phyloP scores from a whole-genome alignment of 1,140 invertebrate species.

The Sweltsa coloradensis region DNA sequence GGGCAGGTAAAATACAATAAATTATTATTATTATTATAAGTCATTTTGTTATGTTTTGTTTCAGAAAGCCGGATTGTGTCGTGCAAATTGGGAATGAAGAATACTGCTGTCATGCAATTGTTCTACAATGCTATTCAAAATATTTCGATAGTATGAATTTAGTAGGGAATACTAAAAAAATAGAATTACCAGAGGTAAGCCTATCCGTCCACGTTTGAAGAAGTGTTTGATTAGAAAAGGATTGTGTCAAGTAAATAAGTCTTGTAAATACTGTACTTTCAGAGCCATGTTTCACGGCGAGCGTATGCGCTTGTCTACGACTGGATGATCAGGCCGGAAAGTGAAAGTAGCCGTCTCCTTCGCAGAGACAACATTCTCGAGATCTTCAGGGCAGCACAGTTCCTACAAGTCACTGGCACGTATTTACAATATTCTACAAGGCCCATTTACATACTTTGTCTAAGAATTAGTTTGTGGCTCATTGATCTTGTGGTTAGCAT shows the following conservation, averaged over 20 bases:
- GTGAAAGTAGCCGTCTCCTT: slow-evolving; percentile 41
- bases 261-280: too few species aligned
- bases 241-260: too few species aligned
- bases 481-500: too few species aligned
- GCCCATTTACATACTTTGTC: too few species aligned
- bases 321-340: slow-evolving; percentile 53
- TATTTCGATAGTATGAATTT: slow-evolving; percentile 37
- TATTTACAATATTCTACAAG: slow-evolving; percentile 15
- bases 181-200: slow-evolving; percentile 37
- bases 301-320: slow-evolving; percentile 57
- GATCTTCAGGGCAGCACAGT: slow-evolving; percentile 50
- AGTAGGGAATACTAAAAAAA: too few species aligned
- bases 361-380: slow-evolving; percentile 52
- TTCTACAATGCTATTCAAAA: slow-evolving; percentile 36
- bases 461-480: too few species aligned
- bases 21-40: too few species aligned
- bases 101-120: slow-evolving; percentile 43
- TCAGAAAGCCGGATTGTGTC: slow-evolving; percentile 43
- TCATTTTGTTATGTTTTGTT: slow-evolving; percentile 20
- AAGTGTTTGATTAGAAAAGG: too few species aligned
- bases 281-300: slow-evolving; percentile 39
- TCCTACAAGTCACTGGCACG: slow-evolving; percentile 52
- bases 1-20: too few species aligned
- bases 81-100: slow-evolving; percentile 39
- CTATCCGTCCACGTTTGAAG: too few species aligned